A percentile compares a stretch with the other conserved stretches of the same genome.
Evolutionary conservation across 2,888 invertebrate genomes (phyloP).

Genomic region (Drosophila bunnanda): DNA sequence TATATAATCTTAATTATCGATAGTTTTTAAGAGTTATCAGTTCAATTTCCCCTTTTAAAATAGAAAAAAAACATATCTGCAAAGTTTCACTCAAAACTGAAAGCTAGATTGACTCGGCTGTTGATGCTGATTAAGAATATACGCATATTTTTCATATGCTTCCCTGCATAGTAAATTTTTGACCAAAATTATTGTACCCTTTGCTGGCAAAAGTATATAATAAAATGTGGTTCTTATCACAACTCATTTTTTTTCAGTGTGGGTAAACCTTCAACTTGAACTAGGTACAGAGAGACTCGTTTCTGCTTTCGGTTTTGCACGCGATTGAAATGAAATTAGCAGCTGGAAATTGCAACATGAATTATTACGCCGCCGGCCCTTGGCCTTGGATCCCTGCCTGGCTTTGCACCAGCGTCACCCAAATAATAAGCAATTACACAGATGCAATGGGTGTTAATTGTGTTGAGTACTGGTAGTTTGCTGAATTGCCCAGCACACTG

Average conservation of each 20-base stretch:
- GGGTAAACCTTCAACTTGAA: slow-evolving; percentile 67
- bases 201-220: no score
- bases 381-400: slow-evolving; percentile 16
- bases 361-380: slow-evolving; percentile 48
- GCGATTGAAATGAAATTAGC: slow-evolving; percentile 62
- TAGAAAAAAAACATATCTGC: not conserved
- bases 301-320: slow-evolving; percentile 28
- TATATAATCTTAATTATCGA: not conserved
- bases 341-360: slow-evolving; percentile 61
- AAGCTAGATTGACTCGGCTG: no score
- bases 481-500: not conserved
- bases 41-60: not conserved
- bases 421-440: slow-evolving; percentile 30
- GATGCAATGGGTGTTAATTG: slow-evolving; percentile 35
- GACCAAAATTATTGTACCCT: no score
- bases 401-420: not conserved
- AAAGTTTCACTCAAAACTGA: not conserved
- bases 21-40: not conserved
- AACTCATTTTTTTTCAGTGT: slow-evolving; percentile 7
- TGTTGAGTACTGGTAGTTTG: slow-evolving; percentile 9
- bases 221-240: not conserved
- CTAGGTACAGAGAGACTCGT: slow-evolving; percentile 39
- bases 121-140: no score
- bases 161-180: no score
- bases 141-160: no score